A percentile compares a stretch with the other conserved stretches of the same genome.
Conservation (phyloP, 2,113 vertebrate species). For the Microcebus griseorufus region DNA sequence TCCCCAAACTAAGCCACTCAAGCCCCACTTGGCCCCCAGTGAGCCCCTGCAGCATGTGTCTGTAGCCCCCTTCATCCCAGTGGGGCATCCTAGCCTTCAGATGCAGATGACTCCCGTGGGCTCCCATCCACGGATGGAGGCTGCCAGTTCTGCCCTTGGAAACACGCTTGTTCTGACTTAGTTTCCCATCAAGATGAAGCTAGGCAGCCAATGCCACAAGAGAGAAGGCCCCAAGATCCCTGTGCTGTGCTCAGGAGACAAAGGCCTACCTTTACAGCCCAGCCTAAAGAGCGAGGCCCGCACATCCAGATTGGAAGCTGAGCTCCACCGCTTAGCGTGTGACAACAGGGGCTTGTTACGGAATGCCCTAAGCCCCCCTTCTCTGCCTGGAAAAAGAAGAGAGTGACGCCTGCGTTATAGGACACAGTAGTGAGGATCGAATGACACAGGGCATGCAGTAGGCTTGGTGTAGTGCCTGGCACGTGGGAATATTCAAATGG, state of each 20-base stretch:
- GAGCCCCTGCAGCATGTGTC: background rate
- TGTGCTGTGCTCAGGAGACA: background rate
- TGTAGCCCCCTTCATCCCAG: background rate
- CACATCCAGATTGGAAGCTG: background rate
- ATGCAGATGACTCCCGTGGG: background rate
- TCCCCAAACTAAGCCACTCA: background rate
- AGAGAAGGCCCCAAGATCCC: background rate
- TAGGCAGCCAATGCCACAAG: background rate
- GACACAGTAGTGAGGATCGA: background rate
- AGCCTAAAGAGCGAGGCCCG: background rate
- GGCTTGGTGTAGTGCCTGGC: background rate
- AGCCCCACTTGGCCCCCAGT: background rate
- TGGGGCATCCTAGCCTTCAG: background rate
- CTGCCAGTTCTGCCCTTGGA: background rate
- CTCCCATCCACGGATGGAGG: background rate
- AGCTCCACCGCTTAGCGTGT: background rate
- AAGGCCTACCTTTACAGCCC: background rate
- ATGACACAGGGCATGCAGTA: rapidly evolving
- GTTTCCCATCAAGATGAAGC: background rate
- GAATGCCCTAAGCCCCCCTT: background rate
- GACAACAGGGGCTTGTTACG: background rate
- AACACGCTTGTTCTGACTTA: background rate
- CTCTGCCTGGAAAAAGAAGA: background rate
- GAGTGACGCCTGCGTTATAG: too few relatives aligned
- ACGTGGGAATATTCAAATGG: background rate